Evolutionary conservation across 2,888 invertebrate genomes (phyloP).

Genomic region (Hemaris fuciformis): DNA sequence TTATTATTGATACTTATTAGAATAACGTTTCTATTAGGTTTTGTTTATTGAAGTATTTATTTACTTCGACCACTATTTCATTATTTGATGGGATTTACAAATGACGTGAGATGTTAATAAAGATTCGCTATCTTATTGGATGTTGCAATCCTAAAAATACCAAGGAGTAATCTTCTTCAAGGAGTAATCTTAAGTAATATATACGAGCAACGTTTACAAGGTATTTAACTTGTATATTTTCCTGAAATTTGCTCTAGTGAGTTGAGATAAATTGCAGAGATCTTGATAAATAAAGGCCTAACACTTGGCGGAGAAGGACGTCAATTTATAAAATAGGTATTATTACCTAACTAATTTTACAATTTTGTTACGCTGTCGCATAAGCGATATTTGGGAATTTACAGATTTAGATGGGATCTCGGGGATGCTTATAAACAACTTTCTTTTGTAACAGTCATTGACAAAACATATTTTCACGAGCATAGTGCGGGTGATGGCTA

Average conservation of each 20-base stretch:
- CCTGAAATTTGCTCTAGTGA: neutral
- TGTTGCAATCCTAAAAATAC: neutral
- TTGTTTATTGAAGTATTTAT: neutral
- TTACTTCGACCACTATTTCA: neutral
- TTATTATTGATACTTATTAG: constrained; percentile 23
- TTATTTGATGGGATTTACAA: neutral
- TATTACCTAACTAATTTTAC: too few species aligned
- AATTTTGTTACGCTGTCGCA: too few species aligned
- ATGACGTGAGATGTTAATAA: neutral
- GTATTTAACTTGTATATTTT: neutral
- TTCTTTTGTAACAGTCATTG: too few species aligned
- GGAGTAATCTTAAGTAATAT: neutral
- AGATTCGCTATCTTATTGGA: neutral
- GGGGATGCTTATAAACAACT: too few species aligned
- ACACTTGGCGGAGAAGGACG: neutral
- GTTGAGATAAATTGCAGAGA: neutral
- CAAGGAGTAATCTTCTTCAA: neutral
- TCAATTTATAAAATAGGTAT: too few species aligned
- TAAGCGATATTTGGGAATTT: too few species aligned
- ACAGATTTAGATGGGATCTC: too few species aligned
- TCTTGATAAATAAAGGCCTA: neutral
- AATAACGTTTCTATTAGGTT: constrained; percentile 12
- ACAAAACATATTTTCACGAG: too few species aligned
- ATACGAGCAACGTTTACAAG: neutral
- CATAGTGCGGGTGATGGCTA: too few species aligned